Percentiles rank a stretch among this genome's conserved stretches.
Conservation (phyloP, 1,140 invertebrate genomes). For the Dysdera silvatica region DNA sequence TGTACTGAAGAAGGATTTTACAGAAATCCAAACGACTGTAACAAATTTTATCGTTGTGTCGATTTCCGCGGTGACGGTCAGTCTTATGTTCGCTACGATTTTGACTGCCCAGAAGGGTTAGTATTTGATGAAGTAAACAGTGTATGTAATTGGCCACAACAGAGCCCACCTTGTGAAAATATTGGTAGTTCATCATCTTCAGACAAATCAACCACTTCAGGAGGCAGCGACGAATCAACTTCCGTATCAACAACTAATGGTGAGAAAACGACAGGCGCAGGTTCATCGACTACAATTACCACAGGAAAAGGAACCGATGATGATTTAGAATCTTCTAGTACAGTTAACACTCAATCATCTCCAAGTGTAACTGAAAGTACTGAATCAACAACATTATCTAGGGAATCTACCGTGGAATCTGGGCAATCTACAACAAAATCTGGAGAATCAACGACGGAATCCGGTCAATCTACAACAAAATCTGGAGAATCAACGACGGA, state of each 20-base stretch:
- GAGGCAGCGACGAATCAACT: not conserved
- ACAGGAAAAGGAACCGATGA: not conserved
- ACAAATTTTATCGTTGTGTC: conserved; percentile 51
- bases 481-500: not conserved
- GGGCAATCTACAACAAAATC: not conserved
- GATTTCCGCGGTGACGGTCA: conserved; percentile 48
- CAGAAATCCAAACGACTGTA: conserved; percentile 56
- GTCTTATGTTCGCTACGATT: conserved; percentile 45
- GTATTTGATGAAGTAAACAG: conserved; percentile 40
- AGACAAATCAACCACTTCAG: not conserved
- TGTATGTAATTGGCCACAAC: conserved; percentile 30
- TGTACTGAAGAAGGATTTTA: conserved; percentile 57
- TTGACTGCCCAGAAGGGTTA: conserved; percentile 41
- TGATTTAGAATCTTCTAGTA: not conserved
- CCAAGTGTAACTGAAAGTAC: not conserved
- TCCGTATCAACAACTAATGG: not conserved
- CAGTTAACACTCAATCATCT: not conserved
- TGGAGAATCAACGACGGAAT: not conserved
- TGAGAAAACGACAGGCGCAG: not conserved
- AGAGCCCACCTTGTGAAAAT: conserved; percentile 31
- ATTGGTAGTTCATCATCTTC: conserved; percentile 13
- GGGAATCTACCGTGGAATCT: not conserved
- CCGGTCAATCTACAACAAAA: not conserved
- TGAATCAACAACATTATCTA: not conserved
- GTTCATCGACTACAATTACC: not conserved